Base-by-base conservation (phyloP, 2,888 invertebrate genomes). In the Metacarcinus magister region DNA sequence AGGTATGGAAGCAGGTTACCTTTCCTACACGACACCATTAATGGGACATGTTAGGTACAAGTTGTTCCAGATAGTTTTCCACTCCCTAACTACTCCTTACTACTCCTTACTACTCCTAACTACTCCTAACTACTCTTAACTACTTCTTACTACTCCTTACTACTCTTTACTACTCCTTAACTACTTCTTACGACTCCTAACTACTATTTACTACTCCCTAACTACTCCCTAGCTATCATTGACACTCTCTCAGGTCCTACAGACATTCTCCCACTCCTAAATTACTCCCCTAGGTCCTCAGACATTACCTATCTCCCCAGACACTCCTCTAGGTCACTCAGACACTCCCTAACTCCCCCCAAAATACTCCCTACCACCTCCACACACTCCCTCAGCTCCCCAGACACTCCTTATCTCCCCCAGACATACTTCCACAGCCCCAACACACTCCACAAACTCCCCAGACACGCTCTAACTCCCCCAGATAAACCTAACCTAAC, bases 1-100 rank as follows among this genome's bases (percentile, higher is more conserved):
- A 87, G 87, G 87, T 87, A 87, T 87, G 87, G 87, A 87, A 39
- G 87, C 87, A 39, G 87, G 87, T 87, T 39, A 87, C 87, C 87
- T 87, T 87, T 19, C 39, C 87, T 39, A 32, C 32, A 87, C 32
- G 87, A 87, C 87, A 39, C n/a, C 16, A 87, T 16, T 87, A 39
- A 10, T 23, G 16, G n/a, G 87, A 39, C 87, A 32, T 32, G 32
- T 32, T 3, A 87, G 28, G 39, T 87, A 87, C 10, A 39, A 0
- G 87, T 92, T 32, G n/a, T 46, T 92, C 91, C 28, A 60, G 60
- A 23, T 75, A 75, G 5, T 48, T 7, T n/a, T 23, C 32, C 92
- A 23, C 54, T 92, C 28, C 32, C 87, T 87, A 10, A 10, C 82
- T 8, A 32, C 23, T 67, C 0, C 23, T 23, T 5, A 16, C 67